Evolutionary conservation across 2,113 vertebrate genomes (phyloP).

Genomic region (Dipodomys ordii): DNA sequence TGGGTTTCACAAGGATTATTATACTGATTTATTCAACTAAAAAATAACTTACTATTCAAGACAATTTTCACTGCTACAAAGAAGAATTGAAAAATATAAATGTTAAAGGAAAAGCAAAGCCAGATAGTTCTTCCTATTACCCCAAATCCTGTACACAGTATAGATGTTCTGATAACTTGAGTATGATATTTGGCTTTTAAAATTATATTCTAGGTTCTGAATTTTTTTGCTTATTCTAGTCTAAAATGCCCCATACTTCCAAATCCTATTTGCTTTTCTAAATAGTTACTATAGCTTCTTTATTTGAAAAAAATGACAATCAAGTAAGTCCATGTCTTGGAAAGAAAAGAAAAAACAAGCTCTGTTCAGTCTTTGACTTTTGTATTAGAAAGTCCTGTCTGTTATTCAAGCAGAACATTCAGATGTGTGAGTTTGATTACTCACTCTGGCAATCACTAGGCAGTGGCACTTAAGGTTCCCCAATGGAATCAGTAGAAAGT

Average conservation of each 20-base stretch:
- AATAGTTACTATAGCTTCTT: background rate
- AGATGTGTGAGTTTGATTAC: background rate
- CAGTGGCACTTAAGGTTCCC: background rate
- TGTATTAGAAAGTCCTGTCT: conserved; percentile 10
- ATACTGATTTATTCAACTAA: background rate
- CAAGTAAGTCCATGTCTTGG: background rate
- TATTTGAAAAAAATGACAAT: background rate
- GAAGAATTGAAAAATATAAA: conserved; percentile 50
- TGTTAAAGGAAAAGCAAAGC: conserved; percentile 21
- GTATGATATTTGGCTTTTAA: conserved; percentile 54
- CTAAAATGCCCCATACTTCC: conserved; percentile 53
- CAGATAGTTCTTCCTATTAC: background rate
- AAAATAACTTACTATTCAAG: background rate
- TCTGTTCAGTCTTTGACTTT: background rate
- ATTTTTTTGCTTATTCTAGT: conserved; percentile 67
- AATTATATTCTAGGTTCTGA: conserved; percentile 64
- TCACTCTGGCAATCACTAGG: background rate
- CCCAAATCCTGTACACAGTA: conserved; percentile 29
- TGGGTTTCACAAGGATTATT: background rate
- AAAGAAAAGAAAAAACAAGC: conserved; percentile 7
- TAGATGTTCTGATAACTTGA: conserved; percentile 72
- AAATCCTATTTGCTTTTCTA: conserved; percentile 62
- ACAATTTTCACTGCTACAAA: conserved; percentile 27
- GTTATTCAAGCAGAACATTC: background rate
- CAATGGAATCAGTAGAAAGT: background rate